These are phyloP conservation scores for Trissolcus basalis DNA, from an alignment of 1,140 invertebrate genomes.

Conservation along the genomic window DNA sequence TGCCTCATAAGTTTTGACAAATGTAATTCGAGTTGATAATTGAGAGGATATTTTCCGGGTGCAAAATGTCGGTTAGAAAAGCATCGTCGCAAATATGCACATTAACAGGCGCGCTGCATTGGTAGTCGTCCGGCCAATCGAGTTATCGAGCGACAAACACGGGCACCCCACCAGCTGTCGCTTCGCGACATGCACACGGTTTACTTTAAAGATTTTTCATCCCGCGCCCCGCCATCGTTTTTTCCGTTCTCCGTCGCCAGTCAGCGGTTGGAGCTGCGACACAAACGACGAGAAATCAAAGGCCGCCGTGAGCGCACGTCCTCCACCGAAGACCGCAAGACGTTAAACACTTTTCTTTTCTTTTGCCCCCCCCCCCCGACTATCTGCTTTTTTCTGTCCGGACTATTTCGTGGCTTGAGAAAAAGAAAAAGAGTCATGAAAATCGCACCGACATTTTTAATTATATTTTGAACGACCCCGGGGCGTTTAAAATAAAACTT, in stretches of 20 bases:
- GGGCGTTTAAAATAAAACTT: too few species aligned
- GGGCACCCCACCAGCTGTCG: constrained; percentile 63
- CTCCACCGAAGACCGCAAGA: constrained; percentile 39
- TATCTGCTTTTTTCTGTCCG: not conserved
- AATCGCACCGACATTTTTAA: constrained; percentile 38
- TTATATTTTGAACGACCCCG: constrained; percentile 1
- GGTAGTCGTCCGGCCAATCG: constrained; percentile 68
- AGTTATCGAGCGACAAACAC: constrained; percentile 66
- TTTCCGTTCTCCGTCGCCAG: constrained; percentile 49
- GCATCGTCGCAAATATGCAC: constrained; percentile 42
- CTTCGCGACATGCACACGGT: constrained; percentile 64
- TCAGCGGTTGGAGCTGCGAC: constrained; percentile 45
- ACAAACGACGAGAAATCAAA: constrained; percentile 60
- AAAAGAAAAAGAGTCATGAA: constrained; percentile 26
- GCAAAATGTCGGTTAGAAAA: not conserved
- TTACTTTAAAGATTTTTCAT: constrained; percentile 69
- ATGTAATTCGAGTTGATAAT: too few species aligned
- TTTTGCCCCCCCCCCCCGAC: constrained; percentile 7
- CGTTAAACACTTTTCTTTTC: constrained; percentile 44
- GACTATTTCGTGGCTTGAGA: constrained; percentile 32
- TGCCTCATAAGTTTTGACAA: too few species aligned
- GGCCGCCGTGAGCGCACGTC: constrained; percentile 41
- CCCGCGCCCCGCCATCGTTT: constrained; percentile 48
- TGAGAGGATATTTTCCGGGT: constrained; percentile 1
- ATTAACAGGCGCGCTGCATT: constrained; percentile 65